Percentiles rank a stretch among this genome's conserved stretches.
Conservation (phyloP, 1,140 invertebrate species). For the Arion vulgaris region DNA sequence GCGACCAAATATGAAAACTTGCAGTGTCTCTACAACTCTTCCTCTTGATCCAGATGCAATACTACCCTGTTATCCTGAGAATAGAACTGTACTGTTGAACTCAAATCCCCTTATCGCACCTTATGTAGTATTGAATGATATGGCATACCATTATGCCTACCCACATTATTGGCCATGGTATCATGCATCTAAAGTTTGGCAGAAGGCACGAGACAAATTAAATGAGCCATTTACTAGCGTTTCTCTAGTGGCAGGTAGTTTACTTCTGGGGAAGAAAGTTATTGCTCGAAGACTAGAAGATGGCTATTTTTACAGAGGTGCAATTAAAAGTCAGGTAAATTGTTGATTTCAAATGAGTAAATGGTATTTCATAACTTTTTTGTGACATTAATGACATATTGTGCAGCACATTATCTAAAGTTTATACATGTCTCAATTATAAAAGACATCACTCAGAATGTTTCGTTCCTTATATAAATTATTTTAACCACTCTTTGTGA, state of each 20-base stretch:
- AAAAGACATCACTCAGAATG: no score
- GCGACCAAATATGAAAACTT: constrained; percentile 63
- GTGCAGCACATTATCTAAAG: no score
- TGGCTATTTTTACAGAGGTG: constrained; percentile 70
- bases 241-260: constrained; percentile 67
- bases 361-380: no score
- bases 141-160: constrained; percentile 17
- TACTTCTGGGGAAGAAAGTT: constrained; percentile 68
- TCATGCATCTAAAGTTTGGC: constrained; percentile 63
- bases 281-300: constrained; percentile 67
- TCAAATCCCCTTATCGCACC: neutral
- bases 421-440: no score
- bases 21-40: constrained; percentile 65
- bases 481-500: no score
- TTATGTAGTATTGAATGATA: neutral
- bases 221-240: constrained; percentile 44
- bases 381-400: no score
- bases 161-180: constrained; percentile 67
- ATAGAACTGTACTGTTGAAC: constrained; percentile 15
- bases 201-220: constrained; percentile 61
- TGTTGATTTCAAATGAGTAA: neutral
- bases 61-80: constrained; percentile 36
- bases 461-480: no score
- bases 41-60: constrained; percentile 60
- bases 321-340: constrained; percentile 70